Percentiles rank a stretch among this genome's conserved stretches.
Conservation (phyloP, 2,113 vertebrate species). For the Labrus mixtus region DNA sequence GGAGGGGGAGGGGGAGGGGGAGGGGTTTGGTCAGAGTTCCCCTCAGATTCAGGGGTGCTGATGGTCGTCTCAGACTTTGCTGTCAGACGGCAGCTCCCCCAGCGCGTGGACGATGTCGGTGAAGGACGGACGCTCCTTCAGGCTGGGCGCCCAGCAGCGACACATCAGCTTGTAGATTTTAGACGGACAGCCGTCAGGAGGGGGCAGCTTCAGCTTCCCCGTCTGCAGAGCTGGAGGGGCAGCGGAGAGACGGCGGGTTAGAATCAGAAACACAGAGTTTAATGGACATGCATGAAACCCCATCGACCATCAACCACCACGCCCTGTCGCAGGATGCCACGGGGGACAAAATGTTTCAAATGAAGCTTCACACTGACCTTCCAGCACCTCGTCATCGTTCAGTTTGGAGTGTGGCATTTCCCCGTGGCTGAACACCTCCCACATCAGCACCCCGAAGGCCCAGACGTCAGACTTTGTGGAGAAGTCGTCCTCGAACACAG, state of each 20-base stretch:
- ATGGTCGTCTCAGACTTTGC: constrained; percentile 88
- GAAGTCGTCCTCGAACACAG: constrained; percentile 94
- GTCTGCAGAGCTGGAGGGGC: constrained; percentile 86
- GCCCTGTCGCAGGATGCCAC: too few relatives aligned
- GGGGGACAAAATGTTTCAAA: too few relatives aligned
- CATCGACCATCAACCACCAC: too few relatives aligned
- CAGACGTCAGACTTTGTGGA: constrained; percentile 97
- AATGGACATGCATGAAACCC: too few relatives aligned
- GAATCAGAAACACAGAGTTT: not conserved
- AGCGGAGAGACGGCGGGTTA: not conserved
- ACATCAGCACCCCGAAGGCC: constrained; percentile 98
- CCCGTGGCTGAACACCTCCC: constrained; percentile 95
- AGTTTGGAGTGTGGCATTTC: constrained; percentile 91
- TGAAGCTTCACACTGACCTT: constrained; percentile 83
- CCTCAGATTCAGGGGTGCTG: constrained; percentile 18
- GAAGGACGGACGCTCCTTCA: constrained; percentile 96
- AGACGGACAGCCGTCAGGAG: constrained; percentile 91
- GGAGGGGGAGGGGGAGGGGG: constrained; percentile 7
- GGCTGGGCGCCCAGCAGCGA: constrained; percentile 93
- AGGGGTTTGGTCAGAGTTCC: constrained; percentile 19
- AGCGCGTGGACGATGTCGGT: constrained; percentile 89
- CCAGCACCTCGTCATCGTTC: constrained; percentile 91
- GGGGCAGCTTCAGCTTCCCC: constrained; percentile 87
- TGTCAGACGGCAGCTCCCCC: constrained; percentile 89
- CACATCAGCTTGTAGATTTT: constrained; percentile 93